A percentile compares a stretch with the other conserved stretches of the same genome.
Evolutionary conservation across 1,140 invertebrate species (phyloP).

Genomic region (Dolichoris vasculosae): DNA sequence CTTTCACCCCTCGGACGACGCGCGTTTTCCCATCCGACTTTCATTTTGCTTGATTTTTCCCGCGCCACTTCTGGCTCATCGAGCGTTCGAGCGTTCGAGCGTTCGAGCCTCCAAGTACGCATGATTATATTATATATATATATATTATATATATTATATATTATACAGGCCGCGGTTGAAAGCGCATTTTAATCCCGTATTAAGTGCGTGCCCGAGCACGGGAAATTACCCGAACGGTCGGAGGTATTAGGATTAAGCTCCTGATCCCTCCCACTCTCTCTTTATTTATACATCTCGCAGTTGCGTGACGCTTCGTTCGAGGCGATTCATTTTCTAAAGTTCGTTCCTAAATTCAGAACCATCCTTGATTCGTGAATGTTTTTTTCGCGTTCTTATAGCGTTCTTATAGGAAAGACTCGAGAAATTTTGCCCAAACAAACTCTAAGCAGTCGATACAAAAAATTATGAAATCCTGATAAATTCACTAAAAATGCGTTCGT

Average conservation of each 20-base stretch:
- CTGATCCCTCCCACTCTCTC: conserved; percentile 53
- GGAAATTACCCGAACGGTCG: conserved; percentile 61
- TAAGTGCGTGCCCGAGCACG: conserved; percentile 61
- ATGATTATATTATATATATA: too few species aligned
- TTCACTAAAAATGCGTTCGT: too few species aligned
- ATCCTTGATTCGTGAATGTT: neutral
- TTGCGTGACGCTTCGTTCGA: neutral
- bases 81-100: neutral
- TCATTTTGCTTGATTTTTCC: conserved; percentile 23
- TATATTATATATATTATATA: too few species aligned
- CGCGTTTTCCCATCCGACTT: neutral
- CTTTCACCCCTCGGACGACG: neutral
- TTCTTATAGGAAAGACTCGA: neutral
- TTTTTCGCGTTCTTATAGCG: neutral
- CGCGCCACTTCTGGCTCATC: conserved; percentile 16
- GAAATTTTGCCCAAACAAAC: neutral
- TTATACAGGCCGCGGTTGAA: conserved; percentile 2
- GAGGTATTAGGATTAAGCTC: conserved; percentile 71
- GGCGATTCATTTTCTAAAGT: neutral
- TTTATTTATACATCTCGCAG: neutral
- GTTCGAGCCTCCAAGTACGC: conserved; percentile 7
- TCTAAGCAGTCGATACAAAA: neutral
- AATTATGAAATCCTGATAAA: neutral
- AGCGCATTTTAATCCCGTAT: conserved; percentile 71
- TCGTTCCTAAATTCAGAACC: too few species aligned